These are phyloP conservation scores for Autographa pulchrina DNA, from an alignment of 2,888 invertebrate species.

Conservation along the genomic window DNA sequence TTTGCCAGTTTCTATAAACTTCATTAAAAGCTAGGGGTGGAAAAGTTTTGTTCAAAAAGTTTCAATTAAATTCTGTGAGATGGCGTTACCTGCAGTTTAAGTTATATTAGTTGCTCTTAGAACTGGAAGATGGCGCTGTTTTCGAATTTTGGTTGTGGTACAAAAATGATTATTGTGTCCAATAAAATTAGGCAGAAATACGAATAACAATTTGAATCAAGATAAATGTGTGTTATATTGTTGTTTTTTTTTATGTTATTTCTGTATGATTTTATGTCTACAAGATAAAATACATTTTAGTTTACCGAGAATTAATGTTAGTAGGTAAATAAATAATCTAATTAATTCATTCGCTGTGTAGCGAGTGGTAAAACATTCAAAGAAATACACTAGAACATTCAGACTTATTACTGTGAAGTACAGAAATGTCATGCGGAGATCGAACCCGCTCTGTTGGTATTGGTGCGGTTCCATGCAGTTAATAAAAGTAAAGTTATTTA, in stretches of 20 bases:
- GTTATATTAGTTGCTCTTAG: neutral
- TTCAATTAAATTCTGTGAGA: constrained; percentile 4
- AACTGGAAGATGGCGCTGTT: constrained; percentile 15
- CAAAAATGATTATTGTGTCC: neutral
- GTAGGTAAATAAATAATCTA: neutral
- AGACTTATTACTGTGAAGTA: too few species aligned
- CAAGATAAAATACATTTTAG: too few species aligned
- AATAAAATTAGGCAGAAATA: neutral
- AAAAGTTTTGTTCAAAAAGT: neutral
- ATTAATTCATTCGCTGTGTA: neutral
- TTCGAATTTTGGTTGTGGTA: neutral
- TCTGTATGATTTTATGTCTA: too few species aligned
- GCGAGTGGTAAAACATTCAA: neutral
- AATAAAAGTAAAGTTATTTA: too few species aligned
- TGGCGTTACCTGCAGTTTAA: constrained; percentile 6
- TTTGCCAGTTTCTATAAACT: neutral
- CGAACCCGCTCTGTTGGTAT: too few species aligned
- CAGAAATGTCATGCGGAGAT: too few species aligned
- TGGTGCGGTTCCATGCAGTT: too few species aligned
- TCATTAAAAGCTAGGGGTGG: neutral
- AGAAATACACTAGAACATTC: too few species aligned
- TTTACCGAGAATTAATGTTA: too few species aligned
- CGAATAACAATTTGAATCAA: too few species aligned
- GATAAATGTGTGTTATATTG: too few species aligned
- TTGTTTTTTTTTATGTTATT: too few species aligned